These are phyloP conservation scores for Eucidaris tribuloides DNA, from an alignment of 35 echinoderm and acorn worm genomes.

Conservation along the genomic window DNA sequence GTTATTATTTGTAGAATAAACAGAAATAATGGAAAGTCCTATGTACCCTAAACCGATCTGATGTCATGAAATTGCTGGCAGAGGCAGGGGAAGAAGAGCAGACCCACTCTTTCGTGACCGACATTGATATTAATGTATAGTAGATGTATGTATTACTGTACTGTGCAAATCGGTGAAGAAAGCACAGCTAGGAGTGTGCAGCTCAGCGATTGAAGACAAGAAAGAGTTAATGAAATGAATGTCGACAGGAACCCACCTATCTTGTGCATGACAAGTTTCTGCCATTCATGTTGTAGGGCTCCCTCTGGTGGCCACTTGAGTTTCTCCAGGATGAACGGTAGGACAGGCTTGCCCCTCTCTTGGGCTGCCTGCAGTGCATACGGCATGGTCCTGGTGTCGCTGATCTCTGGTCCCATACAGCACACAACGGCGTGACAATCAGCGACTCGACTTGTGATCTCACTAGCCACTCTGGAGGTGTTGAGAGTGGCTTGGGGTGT, in stretches of 20 bases:
- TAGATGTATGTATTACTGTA: too few species aligned
- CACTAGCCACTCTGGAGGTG: not conserved
- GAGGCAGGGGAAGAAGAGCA: too few species aligned
- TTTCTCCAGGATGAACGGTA: slow-evolving; percentile 70
- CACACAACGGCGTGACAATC: slow-evolving; percentile 48
- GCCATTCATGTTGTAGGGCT: slow-evolving; percentile 49
- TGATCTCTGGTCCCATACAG: slow-evolving; percentile 81
- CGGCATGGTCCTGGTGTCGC: slow-evolving; percentile 22
- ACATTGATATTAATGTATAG: too few species aligned
- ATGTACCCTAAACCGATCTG: too few species aligned
- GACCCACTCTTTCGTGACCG: too few species aligned
- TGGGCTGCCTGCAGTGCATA: slow-evolving; percentile 48
- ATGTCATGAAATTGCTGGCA: too few species aligned
- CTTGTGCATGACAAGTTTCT: slow-evolving; percentile 75
- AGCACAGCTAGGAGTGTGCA: too few species aligned
- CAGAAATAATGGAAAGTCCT: too few species aligned
- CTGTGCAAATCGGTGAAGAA: too few species aligned
- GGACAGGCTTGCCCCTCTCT: slow-evolving; percentile 46
- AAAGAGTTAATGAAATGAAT: too few species aligned
- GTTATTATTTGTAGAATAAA: too few species aligned
- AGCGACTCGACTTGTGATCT: slow-evolving; percentile 17
- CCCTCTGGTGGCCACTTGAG: slow-evolving; percentile 82
- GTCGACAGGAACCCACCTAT: slow-evolving; percentile 76
- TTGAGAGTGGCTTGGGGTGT: slow-evolving; percentile 22
- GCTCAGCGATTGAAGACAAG: too few species aligned